Conservation (phyloP, 1,140 invertebrate genomes). For the Pemphigus obesinymphae region DNA sequence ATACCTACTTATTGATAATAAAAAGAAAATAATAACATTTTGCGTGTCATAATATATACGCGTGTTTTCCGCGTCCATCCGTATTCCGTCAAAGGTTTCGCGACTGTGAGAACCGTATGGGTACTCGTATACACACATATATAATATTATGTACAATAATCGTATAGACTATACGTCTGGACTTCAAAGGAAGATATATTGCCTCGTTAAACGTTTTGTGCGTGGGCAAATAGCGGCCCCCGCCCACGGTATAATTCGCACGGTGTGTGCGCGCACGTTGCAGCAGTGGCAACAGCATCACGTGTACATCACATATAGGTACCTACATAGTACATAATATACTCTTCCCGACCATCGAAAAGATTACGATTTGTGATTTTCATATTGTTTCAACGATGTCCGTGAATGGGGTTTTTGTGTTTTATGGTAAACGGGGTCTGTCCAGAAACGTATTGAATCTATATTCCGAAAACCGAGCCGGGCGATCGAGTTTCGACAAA, state of each 20-base stretch:
- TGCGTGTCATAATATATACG: not conserved
- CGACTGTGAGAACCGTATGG: not conserved
- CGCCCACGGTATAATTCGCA: slow-evolving; percentile 32
- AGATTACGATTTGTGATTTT: no score
- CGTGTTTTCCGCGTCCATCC: not conserved
- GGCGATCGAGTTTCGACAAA: no score
- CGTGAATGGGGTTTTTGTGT: no score
- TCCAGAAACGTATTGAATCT: no score
- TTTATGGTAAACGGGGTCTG: no score
- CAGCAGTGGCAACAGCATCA: no score
- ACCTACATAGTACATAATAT: no score
- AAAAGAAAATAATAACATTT: not conserved
- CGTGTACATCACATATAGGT: no score
- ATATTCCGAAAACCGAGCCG: no score
- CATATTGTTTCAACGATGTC: no score
- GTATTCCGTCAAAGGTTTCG: slow-evolving; percentile 7
- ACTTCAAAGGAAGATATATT: slow-evolving; percentile 5
- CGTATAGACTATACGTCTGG: not conserved
- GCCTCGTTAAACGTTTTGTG: slow-evolving; percentile 2
- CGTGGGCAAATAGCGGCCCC: not conserved
- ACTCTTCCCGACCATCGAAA: no score
- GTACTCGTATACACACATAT: not conserved
- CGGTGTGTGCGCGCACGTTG: not conserved
- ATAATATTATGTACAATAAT: not conserved
- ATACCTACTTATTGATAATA: not conserved